A percentile compares a stretch with the other conserved stretches of the same genome.
Conservation (phyloP, 1,140 invertebrate species). For the Thaumetopoea pityocampa region DNA sequence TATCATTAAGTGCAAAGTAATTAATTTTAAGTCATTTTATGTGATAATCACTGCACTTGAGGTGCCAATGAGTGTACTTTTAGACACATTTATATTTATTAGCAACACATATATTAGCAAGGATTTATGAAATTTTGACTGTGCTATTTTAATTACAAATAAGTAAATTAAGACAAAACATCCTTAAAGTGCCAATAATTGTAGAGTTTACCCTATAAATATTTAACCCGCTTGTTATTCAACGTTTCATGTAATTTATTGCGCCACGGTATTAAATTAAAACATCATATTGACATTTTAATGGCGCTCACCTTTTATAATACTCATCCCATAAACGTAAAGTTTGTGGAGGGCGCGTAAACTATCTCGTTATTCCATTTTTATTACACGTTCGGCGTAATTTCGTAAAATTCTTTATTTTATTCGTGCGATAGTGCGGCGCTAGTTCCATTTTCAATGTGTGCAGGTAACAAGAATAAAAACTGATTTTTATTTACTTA, state of each 20-base stretch:
- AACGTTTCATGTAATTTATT: constrained; percentile 2
- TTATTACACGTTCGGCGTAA: constrained; percentile 2
- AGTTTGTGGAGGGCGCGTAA: not conserved
- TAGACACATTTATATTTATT: no score
- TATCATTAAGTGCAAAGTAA: no score
- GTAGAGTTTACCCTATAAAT: no score
- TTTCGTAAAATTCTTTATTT: not conserved
- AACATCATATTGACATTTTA: constrained; percentile 3
- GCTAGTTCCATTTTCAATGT: not conserved
- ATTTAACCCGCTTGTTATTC: constrained; percentile 1
- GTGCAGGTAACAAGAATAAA: not conserved
- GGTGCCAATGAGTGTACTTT: no score
- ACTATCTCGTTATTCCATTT: not conserved
- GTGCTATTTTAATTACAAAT: no score
- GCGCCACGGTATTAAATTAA: constrained; percentile 1
- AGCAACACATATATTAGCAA: no score
- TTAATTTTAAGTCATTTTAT: no score
- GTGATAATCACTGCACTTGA: no score
- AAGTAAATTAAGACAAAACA: no score
- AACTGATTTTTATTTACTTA: constrained; percentile 4
- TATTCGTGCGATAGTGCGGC: not conserved
- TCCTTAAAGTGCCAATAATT: no score
- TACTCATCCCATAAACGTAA: not conserved
- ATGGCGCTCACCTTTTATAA: constrained; percentile 5
- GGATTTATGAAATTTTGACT: no score